A percentile compares a stretch with the other conserved stretches of the same genome.
These are phyloP conservation scores for Saccostrea cuccullata DNA, from an alignment of 1,140 invertebrate genomes.

Conservation along the genomic window DNA sequence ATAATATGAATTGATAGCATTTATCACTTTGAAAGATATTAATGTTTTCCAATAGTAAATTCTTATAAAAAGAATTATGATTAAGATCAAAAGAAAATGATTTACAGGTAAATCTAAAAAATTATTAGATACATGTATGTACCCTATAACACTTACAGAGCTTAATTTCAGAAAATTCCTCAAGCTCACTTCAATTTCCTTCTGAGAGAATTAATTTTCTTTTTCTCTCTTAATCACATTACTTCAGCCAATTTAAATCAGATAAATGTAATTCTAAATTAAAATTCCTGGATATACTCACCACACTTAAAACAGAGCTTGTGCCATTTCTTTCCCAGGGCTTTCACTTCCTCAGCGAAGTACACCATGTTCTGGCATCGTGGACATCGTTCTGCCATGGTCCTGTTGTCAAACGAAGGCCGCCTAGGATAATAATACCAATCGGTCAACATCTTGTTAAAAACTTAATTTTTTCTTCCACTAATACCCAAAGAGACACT, in stretches of 20 bases:
- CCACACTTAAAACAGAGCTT: conserved; percentile 99
- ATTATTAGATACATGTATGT: too few relatives aligned
- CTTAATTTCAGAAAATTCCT: too few relatives aligned
- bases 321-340: conserved; percentile 96
- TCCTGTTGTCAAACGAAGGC: conserved; percentile 17
- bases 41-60: background rate
- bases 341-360: conserved; percentile 81
- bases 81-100: too few relatives aligned
- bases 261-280: background rate
- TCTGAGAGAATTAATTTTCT: too few relatives aligned
- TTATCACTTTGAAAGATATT: background rate
- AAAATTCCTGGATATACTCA: conserved; percentile 79
- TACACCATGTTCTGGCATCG: conserved; percentile 81
- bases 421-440: conserved; percentile 35
- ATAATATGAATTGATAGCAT: background rate
- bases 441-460: conserved; percentile 20
- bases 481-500: background rate
- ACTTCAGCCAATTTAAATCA: background rate
- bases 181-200: too few relatives aligned
- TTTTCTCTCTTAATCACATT: too few relatives aligned
- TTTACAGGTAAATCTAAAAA: too few relatives aligned
- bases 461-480: background rate
- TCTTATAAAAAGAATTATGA: background rate
- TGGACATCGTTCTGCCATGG: conserved; percentile 76
- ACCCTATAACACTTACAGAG: too few relatives aligned